These are phyloP conservation scores for Calyptommatus sinebrachiatus DNA, from an alignment of 2,113 vertebrate species.

Conservation along the genomic window DNA sequence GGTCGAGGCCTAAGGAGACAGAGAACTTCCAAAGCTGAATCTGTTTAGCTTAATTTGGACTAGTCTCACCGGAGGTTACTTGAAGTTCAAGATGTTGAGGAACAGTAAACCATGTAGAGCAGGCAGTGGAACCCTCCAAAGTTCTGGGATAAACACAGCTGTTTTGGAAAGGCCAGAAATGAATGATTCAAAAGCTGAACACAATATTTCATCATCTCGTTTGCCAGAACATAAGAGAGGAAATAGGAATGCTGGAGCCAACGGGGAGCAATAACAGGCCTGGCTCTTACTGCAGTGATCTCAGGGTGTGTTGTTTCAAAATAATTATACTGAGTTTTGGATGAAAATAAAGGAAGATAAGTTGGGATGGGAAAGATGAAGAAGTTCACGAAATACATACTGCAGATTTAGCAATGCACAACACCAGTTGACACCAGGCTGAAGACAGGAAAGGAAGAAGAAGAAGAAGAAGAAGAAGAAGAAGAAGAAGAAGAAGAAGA, in stretches of 20 bases:
- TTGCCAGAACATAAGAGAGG: not conserved
- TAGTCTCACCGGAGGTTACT: not conserved
- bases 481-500: no score
- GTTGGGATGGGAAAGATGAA: no score
- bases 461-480: no score
- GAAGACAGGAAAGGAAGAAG: no score
- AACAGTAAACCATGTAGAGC: not conserved
- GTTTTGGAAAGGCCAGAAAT: not conserved
- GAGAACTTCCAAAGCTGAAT: no score
- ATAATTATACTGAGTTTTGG: no score
- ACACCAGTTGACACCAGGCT: no score
- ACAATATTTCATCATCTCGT: not conserved
- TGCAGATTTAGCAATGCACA: no score
- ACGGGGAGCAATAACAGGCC: not conserved
- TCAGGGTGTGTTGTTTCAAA: not conserved
- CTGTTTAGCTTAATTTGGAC: no score
- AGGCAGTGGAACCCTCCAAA: not conserved
- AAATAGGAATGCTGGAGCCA: not conserved
- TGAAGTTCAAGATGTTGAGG: not conserved
- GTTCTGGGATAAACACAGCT: not conserved
- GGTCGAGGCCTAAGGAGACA: no score
- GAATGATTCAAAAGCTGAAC: not conserved
- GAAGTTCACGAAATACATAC: no score
- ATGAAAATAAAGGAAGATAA: no score
- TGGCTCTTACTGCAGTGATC: not conserved